A percentile compares a stretch with the other conserved stretches of the same genome.
Conservation (phyloP, 2,888 invertebrate species). For the Pristionchus exspectatus region DNA sequence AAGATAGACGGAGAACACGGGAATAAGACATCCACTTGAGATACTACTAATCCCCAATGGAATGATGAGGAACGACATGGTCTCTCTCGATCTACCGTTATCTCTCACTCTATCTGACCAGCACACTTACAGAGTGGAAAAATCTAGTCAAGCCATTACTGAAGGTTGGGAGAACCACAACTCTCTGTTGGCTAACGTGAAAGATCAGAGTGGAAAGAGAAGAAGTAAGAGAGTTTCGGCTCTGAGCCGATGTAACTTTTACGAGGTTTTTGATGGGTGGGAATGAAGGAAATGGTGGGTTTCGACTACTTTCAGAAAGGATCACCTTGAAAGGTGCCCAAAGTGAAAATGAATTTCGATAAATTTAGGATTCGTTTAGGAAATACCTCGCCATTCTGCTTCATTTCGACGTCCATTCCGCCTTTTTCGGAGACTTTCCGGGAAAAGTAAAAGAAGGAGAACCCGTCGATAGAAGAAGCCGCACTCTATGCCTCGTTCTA, state of each 20-base stretch:
- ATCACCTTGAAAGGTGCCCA: background rate
- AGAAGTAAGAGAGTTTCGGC: conserved; percentile 26
- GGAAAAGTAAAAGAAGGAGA: background rate
- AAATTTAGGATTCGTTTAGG: background rate
- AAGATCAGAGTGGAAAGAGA: conserved; percentile 22
- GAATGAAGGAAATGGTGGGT: background rate
- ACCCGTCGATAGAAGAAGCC: conserved; percentile 39
- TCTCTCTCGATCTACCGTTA: background rate
- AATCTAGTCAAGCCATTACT: background rate
- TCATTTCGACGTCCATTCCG: conserved; percentile 22
- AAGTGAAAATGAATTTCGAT: background rate
- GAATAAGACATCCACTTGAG: conserved; percentile 43
- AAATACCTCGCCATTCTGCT: conserved; percentile 33
- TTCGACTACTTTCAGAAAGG: background rate
- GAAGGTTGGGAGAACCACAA: background rate
- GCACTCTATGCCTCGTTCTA: background rate
- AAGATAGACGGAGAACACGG: background rate
- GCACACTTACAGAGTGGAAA: background rate
- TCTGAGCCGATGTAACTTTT: conserved; percentile 39
- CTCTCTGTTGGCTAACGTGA: background rate
- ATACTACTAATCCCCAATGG: conserved; percentile 23
- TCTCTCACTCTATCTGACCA: background rate
- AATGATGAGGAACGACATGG: background rate
- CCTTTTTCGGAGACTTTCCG: background rate
- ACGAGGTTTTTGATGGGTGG: conserved; percentile 29